A percentile compares a stretch with the other conserved stretches of the same genome.
phyloP scores from a whole-genome alignment of 2,888 invertebrate genomes.

The Acronicta leporina region DNA sequence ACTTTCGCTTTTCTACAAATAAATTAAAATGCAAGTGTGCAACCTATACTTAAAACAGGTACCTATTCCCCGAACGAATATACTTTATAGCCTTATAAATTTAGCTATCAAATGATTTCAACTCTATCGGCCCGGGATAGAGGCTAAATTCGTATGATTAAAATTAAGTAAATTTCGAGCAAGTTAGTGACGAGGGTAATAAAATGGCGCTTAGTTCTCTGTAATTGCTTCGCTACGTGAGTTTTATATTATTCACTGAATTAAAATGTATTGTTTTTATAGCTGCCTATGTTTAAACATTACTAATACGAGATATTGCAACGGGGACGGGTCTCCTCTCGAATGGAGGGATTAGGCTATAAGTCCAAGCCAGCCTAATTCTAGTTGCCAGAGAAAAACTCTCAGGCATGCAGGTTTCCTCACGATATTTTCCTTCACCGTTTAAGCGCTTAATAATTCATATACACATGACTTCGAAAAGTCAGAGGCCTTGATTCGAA shows the following conservation, averaged over 20 bases:
- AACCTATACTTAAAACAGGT: conserved; percentile 57
- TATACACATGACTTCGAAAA: too few species aligned
- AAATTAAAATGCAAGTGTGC: conserved; percentile 63
- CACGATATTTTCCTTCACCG: too few species aligned
- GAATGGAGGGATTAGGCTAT: too few species aligned
- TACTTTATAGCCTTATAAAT: conserved; percentile 59
- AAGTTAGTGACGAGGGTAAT: conserved; percentile 59
- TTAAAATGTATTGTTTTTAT: conserved; percentile 45
- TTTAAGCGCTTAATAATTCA: too few species aligned
- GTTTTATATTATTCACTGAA: conserved; percentile 62
- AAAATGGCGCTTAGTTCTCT: conserved; percentile 67
- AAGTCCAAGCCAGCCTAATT: too few species aligned
- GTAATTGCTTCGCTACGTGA: conserved; percentile 66
- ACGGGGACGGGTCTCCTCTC: too few species aligned
- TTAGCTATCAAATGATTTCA: conserved; percentile 19
- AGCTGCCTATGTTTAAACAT: background rate
- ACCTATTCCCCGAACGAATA: conserved; percentile 53
- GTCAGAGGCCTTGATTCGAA: too few species aligned
- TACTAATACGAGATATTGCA: background rate
- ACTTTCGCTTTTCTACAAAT: conserved; percentile 43
- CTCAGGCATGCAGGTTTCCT: too few species aligned
- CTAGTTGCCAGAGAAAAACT: too few species aligned
- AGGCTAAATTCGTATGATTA: conserved; percentile 28
- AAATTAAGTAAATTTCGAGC: conserved; percentile 52
- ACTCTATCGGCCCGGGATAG: conserved; percentile 29